phyloP scores from a whole-genome alignment of 2,797 vertebrate genomes.

The Urocyon cinereoargenteus region DNA sequence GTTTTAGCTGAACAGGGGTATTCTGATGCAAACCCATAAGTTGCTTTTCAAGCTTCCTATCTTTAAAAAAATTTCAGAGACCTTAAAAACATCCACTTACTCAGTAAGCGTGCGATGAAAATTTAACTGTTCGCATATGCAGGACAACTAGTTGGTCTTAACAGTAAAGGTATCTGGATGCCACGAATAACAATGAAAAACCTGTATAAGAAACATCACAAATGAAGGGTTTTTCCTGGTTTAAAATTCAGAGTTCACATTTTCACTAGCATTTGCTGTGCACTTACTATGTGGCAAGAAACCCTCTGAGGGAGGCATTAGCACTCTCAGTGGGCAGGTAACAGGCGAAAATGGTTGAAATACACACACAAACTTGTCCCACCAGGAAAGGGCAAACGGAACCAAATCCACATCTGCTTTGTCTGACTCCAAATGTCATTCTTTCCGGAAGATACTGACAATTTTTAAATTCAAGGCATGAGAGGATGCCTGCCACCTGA shows the following conservation, averaged over 20 bases:
- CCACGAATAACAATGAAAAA: conserved; percentile 5
- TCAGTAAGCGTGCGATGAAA: conserved; percentile 50
- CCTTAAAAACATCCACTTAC: conserved; percentile 35
- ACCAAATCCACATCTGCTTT: background rate
- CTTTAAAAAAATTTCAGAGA: background rate
- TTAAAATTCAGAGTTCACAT: background rate
- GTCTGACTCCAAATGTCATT: background rate
- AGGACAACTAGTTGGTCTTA: background rate
- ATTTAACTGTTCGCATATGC: background rate
- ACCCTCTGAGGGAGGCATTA: background rate
- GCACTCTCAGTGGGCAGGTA: background rate
- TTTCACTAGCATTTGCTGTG: background rate
- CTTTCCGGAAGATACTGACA: background rate
- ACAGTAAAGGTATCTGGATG: background rate
- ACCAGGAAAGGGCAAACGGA: background rate
- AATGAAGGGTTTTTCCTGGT: background rate
- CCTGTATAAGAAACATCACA: background rate
- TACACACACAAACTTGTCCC: background rate
- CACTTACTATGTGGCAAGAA: background rate
- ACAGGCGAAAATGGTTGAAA: background rate
- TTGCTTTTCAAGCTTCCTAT: background rate
- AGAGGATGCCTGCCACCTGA: conserved; percentile 13
- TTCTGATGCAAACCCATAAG: background rate
- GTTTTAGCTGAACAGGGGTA: background rate
- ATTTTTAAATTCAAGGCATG: conserved; percentile 30